phyloP scores from a whole-genome alignment of 2,888 invertebrate species.

The Zygogramma bicolorata region DNA sequence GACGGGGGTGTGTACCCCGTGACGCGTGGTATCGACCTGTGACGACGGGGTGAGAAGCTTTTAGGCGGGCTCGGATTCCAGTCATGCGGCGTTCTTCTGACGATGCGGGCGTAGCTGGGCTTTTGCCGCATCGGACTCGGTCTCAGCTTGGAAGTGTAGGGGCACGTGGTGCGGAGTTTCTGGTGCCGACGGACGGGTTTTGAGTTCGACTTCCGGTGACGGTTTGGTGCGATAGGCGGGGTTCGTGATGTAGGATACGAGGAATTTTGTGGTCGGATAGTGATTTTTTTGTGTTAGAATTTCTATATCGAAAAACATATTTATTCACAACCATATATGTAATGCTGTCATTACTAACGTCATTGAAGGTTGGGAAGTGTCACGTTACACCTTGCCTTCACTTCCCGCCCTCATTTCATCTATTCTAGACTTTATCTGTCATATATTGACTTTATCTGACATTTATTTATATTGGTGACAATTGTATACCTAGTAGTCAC shows the following conservation, averaged over 20 bases:
- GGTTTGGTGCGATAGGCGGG: not conserved
- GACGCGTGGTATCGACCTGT: conserved; percentile 57
- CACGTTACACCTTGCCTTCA: too few species aligned
- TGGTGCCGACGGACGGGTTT: not conserved
- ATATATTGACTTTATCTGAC: too few species aligned
- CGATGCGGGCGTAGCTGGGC: conserved; percentile 53
- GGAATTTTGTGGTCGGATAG: too few species aligned
- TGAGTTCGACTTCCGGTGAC: not conserved
- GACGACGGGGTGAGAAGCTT: conserved; percentile 56
- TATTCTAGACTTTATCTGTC: too few species aligned
- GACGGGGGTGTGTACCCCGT: conserved; percentile 17
- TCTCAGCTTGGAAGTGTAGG: not conserved
- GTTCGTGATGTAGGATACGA: not conserved
- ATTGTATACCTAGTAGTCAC: too few species aligned
- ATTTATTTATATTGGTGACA: too few species aligned
- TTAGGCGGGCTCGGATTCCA: conserved; percentile 52
- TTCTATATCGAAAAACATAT: too few species aligned
- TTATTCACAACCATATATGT: too few species aligned
- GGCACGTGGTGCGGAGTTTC: not conserved
- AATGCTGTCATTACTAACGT: too few species aligned
- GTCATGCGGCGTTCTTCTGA: conserved; percentile 63
- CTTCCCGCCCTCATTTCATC: too few species aligned
- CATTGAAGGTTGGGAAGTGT: too few species aligned
- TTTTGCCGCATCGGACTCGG: conserved; percentile 9
- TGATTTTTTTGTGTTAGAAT: too few species aligned